phyloP scores from a whole-genome alignment of 1,140 invertebrate species.

The Globodera rostochiensis region DNA sequence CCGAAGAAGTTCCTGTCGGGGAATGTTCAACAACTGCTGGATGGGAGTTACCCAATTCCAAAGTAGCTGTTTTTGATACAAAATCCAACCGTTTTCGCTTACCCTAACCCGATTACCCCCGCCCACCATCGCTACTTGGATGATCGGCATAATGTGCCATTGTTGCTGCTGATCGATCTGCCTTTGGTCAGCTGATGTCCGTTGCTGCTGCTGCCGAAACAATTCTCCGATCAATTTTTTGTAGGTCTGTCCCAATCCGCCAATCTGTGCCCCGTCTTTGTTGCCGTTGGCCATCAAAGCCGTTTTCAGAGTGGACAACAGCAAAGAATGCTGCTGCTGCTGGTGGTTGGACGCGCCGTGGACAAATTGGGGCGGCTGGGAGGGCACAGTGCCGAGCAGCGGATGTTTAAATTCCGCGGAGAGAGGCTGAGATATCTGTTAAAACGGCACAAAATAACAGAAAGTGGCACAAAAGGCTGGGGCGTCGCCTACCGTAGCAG shows the following conservation, averaged over 20 bases:
- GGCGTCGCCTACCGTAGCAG: too few species aligned
- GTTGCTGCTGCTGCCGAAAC: not conserved
- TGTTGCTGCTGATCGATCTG: not conserved
- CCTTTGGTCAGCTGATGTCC: not conserved
- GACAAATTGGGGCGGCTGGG: not conserved
- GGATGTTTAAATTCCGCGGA: not conserved
- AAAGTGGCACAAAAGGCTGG: too few species aligned
- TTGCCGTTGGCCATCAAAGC: not conserved
- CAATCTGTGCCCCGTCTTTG: not conserved
- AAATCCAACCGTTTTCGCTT: too few species aligned
- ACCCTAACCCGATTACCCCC: too few species aligned
- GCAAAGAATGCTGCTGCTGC: not conserved
- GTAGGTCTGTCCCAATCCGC: not conserved
- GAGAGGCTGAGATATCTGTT: not conserved
- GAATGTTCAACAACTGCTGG: not conserved
- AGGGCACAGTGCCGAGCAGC: not conserved
- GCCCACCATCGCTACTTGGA: not conserved
- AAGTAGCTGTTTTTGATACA: too few species aligned
- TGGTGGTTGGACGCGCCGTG: not conserved
- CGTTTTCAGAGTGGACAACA: not conserved
- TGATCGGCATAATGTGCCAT: not conserved
- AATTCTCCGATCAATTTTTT: not conserved
- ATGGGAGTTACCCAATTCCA: too few species aligned
- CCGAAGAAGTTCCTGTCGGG: not conserved
- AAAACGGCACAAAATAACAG: too few species aligned